phyloP scores from a whole-genome alignment of 2,797 vertebrate species.

The Danio choprae region DNA sequence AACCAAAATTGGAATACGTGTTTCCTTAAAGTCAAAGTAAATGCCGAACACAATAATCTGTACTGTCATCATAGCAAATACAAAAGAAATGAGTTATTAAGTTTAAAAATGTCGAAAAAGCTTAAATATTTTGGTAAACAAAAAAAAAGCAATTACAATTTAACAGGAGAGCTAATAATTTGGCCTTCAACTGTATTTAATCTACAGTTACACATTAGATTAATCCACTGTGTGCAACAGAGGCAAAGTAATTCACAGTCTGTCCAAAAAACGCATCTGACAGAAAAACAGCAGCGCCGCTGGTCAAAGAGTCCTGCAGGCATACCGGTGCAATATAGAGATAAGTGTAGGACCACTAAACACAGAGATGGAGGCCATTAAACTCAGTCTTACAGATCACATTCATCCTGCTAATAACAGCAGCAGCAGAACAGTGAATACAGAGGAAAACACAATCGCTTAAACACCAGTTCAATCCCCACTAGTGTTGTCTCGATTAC shows the following conservation, averaged over 20 bases:
- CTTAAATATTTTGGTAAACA: too few species aligned
- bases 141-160: too few species aligned
- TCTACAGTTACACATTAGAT: background rate
- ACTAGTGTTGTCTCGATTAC: too few species aligned
- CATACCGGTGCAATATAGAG: slow-evolving; percentile 20
- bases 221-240: background rate
- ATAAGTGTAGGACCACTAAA: slow-evolving; percentile 49
- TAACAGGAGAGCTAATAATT: too few species aligned
- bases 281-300: background rate
- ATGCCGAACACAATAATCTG: too few species aligned
- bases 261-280: background rate
- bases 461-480: background rate
- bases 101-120: too few species aligned
- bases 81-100: too few species aligned
- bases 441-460: background rate
- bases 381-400: slow-evolving; percentile 26
- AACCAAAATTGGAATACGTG: too few species aligned
- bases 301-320: background rate
- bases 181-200: too few species aligned
- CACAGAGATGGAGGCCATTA: slow-evolving; percentile 44
- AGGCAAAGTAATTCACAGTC: background rate
- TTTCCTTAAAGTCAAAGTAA: too few species aligned
- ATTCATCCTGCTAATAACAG: slow-evolving; percentile 41
- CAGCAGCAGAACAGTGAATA: background rate
- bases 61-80: too few species aligned